phyloP scores from a whole-genome alignment of 2,113 vertebrate genomes.

The Mustelus asterias region DNA sequence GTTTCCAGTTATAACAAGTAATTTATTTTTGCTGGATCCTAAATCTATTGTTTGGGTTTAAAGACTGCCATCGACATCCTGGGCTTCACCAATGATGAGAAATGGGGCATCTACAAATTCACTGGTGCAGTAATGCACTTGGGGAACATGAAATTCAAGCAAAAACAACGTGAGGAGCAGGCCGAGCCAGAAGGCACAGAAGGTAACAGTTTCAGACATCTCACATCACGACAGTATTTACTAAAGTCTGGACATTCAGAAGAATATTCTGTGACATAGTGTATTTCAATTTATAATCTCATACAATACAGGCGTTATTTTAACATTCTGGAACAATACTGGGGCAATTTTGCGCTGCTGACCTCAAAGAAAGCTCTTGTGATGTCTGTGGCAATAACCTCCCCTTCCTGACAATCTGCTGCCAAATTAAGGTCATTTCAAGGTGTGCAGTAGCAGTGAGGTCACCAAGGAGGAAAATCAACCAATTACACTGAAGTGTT shows the following conservation, averaged over 20 bases:
- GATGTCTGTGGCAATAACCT: too few relatives aligned
- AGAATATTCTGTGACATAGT: background rate
- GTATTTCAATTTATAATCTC: background rate
- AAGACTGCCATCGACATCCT: constrained; percentile 51
- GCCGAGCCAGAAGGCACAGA: constrained; percentile 38
- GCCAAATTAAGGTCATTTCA: too few relatives aligned
- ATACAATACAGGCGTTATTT: background rate
- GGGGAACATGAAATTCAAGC: constrained; percentile 40
- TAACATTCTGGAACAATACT: background rate
- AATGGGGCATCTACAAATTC: constrained; percentile 51
- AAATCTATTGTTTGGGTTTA: background rate
- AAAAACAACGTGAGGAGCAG: constrained; percentile 42
- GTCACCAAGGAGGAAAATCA: too few relatives aligned
- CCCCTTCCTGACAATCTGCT: too few relatives aligned
- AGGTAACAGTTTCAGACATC: background rate
- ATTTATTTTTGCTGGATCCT: too few relatives aligned
- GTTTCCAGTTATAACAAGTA: too few relatives aligned
- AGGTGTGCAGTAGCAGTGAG: too few relatives aligned
- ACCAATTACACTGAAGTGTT: too few relatives aligned
- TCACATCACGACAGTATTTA: background rate
- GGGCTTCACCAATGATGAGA: constrained; percentile 52
- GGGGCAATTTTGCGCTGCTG: too few relatives aligned
- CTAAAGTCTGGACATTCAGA: background rate
- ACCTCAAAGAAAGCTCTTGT: too few relatives aligned
- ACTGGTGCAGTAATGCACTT: constrained; percentile 51